Evolutionary conservation across 2,888 invertebrate species (phyloP), one percentile per base, ranked within the genome.

Genomic region (Apotomis turbidana): DNA sequence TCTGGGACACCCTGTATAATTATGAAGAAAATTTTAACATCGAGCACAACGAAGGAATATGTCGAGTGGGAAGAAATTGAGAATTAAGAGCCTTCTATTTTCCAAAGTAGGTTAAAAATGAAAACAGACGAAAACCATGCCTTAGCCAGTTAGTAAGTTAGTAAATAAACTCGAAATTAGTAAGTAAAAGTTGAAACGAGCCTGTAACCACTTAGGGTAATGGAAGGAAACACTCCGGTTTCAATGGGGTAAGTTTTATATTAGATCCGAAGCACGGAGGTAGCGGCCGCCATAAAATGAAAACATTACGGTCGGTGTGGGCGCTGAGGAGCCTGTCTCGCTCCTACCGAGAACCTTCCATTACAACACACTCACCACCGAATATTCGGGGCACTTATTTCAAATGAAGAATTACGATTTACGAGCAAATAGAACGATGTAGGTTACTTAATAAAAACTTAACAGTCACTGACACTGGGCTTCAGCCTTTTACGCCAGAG

Each of bases 211-310:
- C 80, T 83, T 80, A 80, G 77, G 76, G 75, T 85, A 84, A 84
- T 85, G 85, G 84, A 79, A 80, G 81, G 81, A 83, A 83, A 81
- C 83, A 83, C 84, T 84, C 79, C 75, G 77, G 76, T 77, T 79
- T 76, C 75, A 80, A 78, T 80, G 80, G 82, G 78, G 79, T 78
- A 79, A 77, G 75, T 78, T 79, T 79, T 74, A 74, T 77, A 75
- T 77, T 76, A 76, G 75, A 78, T 78, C 76, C 76, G 74, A 77
- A 66, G 66, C 27, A n/a, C 27, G 49, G 27, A 78, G 76, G 75
- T 72, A 71, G 55, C 76, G 74, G 74, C 73, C 76, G 75, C 75
- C 80, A 76, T 83, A 83, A 84, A 83, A 77, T 75, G 77, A 76
- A 74, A 75, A 79, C 77, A 78, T 82, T 81, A 79, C 75, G 76